These are phyloP conservation scores for Heteromyza rotundicornis DNA, from an alignment of 2,888 invertebrate genomes.

Conservation along the genomic window DNA sequence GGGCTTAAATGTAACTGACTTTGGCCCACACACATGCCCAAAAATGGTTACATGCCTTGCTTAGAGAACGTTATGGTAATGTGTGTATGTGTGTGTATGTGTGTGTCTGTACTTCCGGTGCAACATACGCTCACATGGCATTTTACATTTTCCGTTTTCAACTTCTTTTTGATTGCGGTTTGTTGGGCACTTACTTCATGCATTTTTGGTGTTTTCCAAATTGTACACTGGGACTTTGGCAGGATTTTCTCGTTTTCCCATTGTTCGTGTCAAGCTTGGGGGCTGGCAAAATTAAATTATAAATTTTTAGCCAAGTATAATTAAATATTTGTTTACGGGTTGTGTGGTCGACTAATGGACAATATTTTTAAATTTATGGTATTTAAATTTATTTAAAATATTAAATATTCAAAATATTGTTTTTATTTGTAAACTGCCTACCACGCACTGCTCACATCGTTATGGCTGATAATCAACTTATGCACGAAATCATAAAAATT, in stretches of 20 bases:
- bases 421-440: too few relatives aligned
- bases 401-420: too few relatives aligned
- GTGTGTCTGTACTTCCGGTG: too few relatives aligned
- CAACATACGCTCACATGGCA: neutral
- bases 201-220: neutral
- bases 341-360: neutral
- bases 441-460: neutral
- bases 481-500: constrained; percentile 13
- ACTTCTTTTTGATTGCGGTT: neutral
- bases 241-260: neutral
- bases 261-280: neutral
- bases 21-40: too few relatives aligned
- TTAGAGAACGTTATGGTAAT: too few relatives aligned
- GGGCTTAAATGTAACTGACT: too few relatives aligned
- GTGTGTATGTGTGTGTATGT: too few relatives aligned
- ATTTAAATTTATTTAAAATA: too few relatives aligned
- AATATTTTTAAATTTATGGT: too few relatives aligned
- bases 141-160: neutral
- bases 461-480: neutral
- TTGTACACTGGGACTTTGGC: neutral
- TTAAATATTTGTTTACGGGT: constrained; percentile 9
- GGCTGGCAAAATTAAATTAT: neutral
- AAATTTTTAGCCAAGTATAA: neutral
- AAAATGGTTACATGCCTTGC: too few relatives aligned
- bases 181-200: neutral